These are phyloP conservation scores for Ianthella basta DNA, from an alignment of 37 sponge, comb jelly and placozoan species.

Conservation along the genomic window DNA sequence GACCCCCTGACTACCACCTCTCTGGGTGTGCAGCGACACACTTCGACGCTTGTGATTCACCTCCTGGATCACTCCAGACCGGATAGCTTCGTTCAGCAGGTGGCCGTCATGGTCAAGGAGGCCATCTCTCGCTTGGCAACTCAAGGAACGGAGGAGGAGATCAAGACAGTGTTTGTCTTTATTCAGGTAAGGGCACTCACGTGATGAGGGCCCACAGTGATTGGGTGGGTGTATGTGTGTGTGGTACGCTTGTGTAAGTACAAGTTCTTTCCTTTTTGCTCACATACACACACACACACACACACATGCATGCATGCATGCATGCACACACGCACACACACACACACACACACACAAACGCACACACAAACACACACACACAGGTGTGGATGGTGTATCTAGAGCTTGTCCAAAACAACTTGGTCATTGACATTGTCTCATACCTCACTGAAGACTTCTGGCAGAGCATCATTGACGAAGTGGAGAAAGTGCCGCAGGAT, in stretches of 20 bases:
- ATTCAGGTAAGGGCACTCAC: conserved; percentile 3
- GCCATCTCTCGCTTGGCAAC: background rate
- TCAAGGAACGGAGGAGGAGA: background rate
- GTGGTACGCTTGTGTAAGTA: background rate
- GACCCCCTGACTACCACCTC: background rate
- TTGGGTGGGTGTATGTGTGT: no score
- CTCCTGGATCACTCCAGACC: background rate
- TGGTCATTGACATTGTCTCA: conserved; percentile 16
- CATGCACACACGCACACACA: no score
- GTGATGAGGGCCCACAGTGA: no score
- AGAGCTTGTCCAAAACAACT: conserved; percentile 10
- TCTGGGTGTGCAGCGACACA: background rate
- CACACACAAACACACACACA: background rate
- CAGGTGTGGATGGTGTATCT: conserved; percentile 34
- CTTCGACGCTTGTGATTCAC: background rate
- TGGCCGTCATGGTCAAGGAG: background rate
- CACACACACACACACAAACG: no score
- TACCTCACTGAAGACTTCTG: conserved; percentile 3
- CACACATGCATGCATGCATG: no score
- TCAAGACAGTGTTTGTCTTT: background rate
- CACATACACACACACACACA: no score
- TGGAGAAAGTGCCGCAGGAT: background rate
- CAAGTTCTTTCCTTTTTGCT: background rate
- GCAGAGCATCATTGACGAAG: conserved; percentile 4
- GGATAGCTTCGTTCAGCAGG: background rate